Conservation (phyloP, 35 echinoderm and acorn worm species). For the Strongylocentrotus purpuratus region DNA sequence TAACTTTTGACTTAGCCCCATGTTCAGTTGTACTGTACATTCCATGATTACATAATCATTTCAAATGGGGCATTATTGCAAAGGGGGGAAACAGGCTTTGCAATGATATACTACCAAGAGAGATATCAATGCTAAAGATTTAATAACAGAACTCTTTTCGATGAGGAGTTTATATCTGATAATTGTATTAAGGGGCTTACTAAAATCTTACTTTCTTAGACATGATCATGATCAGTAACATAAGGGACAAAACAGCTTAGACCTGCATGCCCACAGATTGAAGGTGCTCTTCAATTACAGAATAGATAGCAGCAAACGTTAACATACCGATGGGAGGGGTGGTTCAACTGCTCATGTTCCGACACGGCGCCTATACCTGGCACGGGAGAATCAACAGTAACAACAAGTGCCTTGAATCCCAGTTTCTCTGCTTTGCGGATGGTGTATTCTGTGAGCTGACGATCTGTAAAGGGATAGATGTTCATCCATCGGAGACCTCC, state of each 20-base stretch:
- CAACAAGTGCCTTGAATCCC: constrained; percentile 47
- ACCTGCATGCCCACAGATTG: no score
- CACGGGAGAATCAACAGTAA: constrained; percentile 29
- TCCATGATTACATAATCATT: no score
- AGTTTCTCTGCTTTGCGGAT: constrained; percentile 5
- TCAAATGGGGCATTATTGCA: no score
- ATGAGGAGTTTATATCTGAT: not conserved
- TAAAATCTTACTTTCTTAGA: not conserved
- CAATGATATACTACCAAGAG: no score
- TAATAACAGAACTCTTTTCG: no score
- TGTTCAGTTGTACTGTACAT: no score
- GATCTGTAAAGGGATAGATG: constrained; percentile 8
- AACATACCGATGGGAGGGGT: not conserved
- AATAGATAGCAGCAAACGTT: not conserved
- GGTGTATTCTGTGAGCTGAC: not conserved
- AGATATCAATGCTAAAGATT: no score
- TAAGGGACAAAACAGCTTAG: no score
- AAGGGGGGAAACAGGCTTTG: no score
- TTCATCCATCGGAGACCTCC: constrained; percentile 46
- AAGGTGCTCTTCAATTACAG: not conserved
- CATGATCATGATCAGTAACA: no score
- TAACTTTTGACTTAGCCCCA: no score
- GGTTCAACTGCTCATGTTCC: not conserved
- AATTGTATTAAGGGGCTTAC: not conserved
- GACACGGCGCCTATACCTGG: not conserved